Evolutionary conservation across 2,888 invertebrate genomes (phyloP).

Genomic region (Caenorhabditis sp.): DNA sequence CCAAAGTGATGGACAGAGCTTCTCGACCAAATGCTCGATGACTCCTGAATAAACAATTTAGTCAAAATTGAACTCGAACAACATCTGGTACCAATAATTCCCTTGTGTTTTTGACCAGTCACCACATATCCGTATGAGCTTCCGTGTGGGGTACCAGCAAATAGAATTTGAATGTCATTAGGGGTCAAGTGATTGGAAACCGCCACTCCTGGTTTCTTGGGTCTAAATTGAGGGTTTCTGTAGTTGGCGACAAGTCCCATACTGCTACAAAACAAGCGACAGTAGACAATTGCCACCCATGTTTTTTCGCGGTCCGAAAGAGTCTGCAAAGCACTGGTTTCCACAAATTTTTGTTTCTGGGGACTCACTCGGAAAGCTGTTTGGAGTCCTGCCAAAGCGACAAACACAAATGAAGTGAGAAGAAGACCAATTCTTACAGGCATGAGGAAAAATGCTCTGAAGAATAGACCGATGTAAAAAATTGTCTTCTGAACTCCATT

Average conservation of each 20-base stretch:
- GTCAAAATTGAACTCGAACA: not conserved
- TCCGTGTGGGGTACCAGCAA: conserved; percentile 74
- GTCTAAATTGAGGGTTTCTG: conserved; percentile 70
- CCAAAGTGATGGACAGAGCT: conserved; percentile 78
- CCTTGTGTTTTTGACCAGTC: conserved; percentile 79
- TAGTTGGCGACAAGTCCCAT: conserved; percentile 76
- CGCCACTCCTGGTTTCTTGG: conserved; percentile 77
- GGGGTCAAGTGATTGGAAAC: conserved; percentile 79
- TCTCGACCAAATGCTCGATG: conserved; percentile 75
- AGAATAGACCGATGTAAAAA: conserved; percentile 64
- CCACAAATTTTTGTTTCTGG: too few species aligned
- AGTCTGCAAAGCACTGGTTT: conserved; percentile 34
- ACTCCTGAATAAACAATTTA: conserved; percentile 66
- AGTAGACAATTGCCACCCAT: conserved; percentile 76
- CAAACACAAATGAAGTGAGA: conserved; percentile 76
- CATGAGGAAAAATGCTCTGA: conserved; percentile 64
- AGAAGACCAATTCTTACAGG: conserved; percentile 53
- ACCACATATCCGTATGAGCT: conserved; percentile 76
- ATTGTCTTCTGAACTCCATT: conserved; percentile 44
- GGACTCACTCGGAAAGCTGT: conserved; percentile 66
- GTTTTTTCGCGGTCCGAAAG: conserved; percentile 65
- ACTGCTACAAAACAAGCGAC: conserved; percentile 76
- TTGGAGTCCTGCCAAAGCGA: conserved; percentile 72
- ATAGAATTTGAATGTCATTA: conserved; percentile 80
- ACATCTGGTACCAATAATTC: conserved; percentile 69